A percentile compares a stretch with the other conserved stretches of the same genome.
Conservation (phyloP, 2,888 invertebrate species). For the Terebella lapidaria region DNA sequence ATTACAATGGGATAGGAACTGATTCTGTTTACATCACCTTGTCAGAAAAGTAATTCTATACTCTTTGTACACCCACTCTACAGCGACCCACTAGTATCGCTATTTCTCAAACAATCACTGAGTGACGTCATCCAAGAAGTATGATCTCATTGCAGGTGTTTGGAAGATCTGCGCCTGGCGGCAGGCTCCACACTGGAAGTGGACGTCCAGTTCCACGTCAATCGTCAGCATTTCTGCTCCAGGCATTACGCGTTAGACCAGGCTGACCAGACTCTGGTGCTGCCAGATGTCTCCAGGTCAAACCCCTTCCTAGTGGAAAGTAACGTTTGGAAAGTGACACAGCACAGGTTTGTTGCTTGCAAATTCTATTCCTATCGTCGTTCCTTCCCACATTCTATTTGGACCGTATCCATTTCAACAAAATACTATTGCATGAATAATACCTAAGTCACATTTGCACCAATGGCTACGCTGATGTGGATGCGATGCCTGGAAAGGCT, state of each 20-base stretch:
- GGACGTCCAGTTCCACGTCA: conserved; percentile 50
- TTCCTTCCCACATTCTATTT: too few relatives aligned
- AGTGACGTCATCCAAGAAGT: too few relatives aligned
- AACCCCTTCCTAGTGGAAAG: conserved; percentile 21
- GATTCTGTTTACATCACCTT: conserved; percentile 31
- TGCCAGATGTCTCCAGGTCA: conserved; percentile 42
- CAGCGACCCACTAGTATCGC: not conserved
- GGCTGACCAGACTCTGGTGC: conserved; percentile 36
- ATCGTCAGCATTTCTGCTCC: conserved; percentile 39
- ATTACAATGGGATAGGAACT: conserved; percentile 38
- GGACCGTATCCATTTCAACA: too few relatives aligned
- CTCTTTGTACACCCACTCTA: not conserved
- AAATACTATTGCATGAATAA: too few relatives aligned
- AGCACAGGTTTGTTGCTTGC: too few relatives aligned
- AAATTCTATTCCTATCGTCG: too few relatives aligned
- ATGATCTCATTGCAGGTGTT: conserved; percentile 18
- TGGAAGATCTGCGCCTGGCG: conserved; percentile 17
- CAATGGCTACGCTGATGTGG: too few relatives aligned
- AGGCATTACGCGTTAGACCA: conserved; percentile 47
- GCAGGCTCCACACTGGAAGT: conserved; percentile 28
- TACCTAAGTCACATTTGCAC: too few relatives aligned
- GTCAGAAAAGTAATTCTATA: conserved; percentile 21
- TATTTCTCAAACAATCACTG: too few relatives aligned
- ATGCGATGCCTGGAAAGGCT: too few relatives aligned
- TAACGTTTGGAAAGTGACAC: conserved; percentile 8